Percentiles rank a stretch among this genome's conserved stretches.
phyloP scores from a whole-genome alignment of 2,888 invertebrate species.

The Asteroscopus sphinx region DNA sequence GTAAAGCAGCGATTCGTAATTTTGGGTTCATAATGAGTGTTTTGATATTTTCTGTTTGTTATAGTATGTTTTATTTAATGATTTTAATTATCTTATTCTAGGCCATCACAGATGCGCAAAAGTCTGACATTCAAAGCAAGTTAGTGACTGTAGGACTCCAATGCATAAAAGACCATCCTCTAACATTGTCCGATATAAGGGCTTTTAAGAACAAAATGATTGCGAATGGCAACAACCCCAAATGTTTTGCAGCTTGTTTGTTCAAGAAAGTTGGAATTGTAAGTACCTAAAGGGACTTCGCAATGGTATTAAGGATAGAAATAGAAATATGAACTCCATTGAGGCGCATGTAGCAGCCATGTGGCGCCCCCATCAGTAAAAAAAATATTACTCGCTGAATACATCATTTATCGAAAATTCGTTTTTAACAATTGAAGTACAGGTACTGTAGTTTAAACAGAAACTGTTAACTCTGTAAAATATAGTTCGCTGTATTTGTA shows the following conservation, averaged over 20 bases:
- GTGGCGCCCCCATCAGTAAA: too few species aligned
- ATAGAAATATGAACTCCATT: too few species aligned
- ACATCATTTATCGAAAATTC: too few species aligned
- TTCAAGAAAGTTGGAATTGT: constrained; percentile 75
- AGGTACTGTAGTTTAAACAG: too few species aligned
- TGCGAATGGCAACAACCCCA: constrained; percentile 68
- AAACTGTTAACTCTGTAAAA: too few species aligned
- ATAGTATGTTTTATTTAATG: not conserved
- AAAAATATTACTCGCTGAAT: too few species aligned
- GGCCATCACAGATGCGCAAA: constrained; percentile 68
- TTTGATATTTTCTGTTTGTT: not conserved
- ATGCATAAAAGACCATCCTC: constrained; percentile 69
- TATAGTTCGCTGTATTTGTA: too few species aligned
- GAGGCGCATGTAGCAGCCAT: too few species aligned
- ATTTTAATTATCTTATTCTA: constrained; percentile 48
- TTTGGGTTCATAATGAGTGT: not conserved
- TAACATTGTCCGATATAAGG: constrained; percentile 68
- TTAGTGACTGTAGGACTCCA: constrained; percentile 66
- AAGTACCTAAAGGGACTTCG: constrained; percentile 45
- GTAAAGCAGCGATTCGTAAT: too few species aligned
- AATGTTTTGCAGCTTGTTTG: constrained; percentile 74
- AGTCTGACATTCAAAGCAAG: constrained; percentile 65
- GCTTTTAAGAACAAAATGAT: constrained; percentile 68
- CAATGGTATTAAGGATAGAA: too few species aligned
- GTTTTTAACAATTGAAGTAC: too few species aligned